Conservation (phyloP, 2,797 vertebrate genomes). For the Hybognathus amarus region DNA sequence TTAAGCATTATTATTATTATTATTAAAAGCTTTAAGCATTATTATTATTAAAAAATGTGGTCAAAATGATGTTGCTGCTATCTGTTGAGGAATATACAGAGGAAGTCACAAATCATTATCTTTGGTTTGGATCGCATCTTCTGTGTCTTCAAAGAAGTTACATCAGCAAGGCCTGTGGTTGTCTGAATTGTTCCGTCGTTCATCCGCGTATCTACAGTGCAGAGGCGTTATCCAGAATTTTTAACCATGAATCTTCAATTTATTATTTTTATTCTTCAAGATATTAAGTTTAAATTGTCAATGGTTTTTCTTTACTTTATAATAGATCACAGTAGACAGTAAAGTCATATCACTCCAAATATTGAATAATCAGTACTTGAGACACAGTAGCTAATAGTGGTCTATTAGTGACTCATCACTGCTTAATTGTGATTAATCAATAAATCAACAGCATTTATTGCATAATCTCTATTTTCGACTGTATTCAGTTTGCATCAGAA, state of each 20-base stretch:
- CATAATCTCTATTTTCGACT: neutral
- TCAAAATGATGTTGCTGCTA: neutral
- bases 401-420: neutral
- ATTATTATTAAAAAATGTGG: neutral
- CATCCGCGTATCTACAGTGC: neutral
- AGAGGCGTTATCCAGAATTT: neutral
- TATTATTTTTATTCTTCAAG: neutral
- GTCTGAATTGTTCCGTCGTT: too few species aligned
- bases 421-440: neutral
- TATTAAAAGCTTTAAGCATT: neutral
- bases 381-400: too few species aligned
- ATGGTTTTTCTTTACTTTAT: too few species aligned
- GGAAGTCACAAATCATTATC: constrained; percentile 7
- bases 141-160: constrained; percentile 6
- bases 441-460: neutral
- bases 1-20: too few species aligned
- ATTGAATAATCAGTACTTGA: too few species aligned
- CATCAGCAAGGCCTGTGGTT: neutral
- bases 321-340: too few species aligned
- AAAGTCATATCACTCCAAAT: too few species aligned
- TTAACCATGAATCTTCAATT: neutral
- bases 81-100: constrained; percentile 2
- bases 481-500: neutral
- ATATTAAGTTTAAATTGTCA: neutral
- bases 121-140: constrained; percentile 38